Base-by-base conservation (phyloP, 53 echinoderm and acorn worm genomes). In the Actinopyga echinites region DNA sequence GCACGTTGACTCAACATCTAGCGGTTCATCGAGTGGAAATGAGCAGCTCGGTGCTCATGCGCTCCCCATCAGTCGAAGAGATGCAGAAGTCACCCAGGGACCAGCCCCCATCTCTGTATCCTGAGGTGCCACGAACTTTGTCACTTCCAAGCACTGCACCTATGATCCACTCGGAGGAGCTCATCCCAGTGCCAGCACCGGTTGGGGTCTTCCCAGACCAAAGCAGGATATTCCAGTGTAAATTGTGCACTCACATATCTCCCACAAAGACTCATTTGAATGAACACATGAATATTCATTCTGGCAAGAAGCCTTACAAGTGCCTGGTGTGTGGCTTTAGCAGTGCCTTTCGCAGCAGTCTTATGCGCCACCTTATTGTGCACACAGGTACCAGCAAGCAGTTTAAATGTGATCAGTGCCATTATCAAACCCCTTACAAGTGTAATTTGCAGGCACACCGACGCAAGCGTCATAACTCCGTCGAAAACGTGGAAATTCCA, bases 291-390 rank as follows among this genome's bases (percentile, higher is more conserved):
- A 97, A 97, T 65, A 88, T 94, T 21, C 97, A 97, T 79, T 87
- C 94, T 34, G 97, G 97, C 30, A 97, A 93, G 74, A 97, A 97
- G 86, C 97, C 97, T 63, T 97, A 97, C 83, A 93, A 93, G 90
- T 97, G 97, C 88, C 90, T 93, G 90, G 93, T 93, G 83, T 97
- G 97, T 43, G 93, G 93, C 65, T 97, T 97, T 69, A 97, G 94
- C 87, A 97, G 97, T 92, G 94, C 97, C 90, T 97, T 97, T 86
- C 97, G 97, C 49, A 93, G 93, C 69, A 97, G 97, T 87, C 94
- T 97, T 28, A 93, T 97, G 94, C 91, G 97, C 53, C 97, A 97
- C 74, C 86, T 97, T 36, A 97, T 93, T 45, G 93, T 97, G 57
- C 97, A 97, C 87, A 97, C 97, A 44, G 93, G 93, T 75, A 93